These are phyloP conservation scores for Trissolcus basalis DNA, from an alignment of 1,140 invertebrate genomes.

Conservation along the genomic window DNA sequence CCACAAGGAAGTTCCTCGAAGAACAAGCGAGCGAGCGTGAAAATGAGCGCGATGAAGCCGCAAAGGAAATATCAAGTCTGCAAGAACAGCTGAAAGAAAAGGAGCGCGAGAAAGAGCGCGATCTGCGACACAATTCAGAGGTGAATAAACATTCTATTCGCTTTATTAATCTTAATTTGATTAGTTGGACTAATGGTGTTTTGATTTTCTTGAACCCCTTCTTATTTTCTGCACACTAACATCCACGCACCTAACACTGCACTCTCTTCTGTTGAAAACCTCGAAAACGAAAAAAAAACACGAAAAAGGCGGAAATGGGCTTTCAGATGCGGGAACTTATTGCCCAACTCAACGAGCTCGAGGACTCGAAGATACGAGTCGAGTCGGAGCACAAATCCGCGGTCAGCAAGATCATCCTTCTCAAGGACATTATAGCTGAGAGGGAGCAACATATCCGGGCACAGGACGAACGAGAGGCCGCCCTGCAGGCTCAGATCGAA, in stretches of 20 bases:
- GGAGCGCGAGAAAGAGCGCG: slow-evolving; percentile 78
- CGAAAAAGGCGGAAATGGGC: slow-evolving; percentile 84
- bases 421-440: slow-evolving; percentile 85
- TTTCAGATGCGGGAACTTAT: slow-evolving; percentile 82
- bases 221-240: slow-evolving; percentile 1
- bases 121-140: slow-evolving; percentile 70
- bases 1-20: slow-evolving; percentile 85
- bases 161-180: background rate
- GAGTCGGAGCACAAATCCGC: slow-evolving; percentile 83
- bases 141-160: slow-evolving; percentile 40
- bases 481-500: slow-evolving; percentile 74
- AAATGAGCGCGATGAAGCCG: slow-evolving; percentile 85
- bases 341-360: slow-evolving; percentile 78
- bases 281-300: slow-evolving; percentile 64
- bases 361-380: slow-evolving; percentile 77
- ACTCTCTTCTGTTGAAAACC: slow-evolving; percentile 18
- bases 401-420: slow-evolving; percentile 82
- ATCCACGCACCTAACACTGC: slow-evolving; percentile 34
- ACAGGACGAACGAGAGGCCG: slow-evolving; percentile 76
- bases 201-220: background rate
- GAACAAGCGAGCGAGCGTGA: slow-evolving; percentile 87
- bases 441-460: slow-evolving; percentile 83
- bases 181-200: too few species aligned
- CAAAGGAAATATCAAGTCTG: slow-evolving; percentile 78
- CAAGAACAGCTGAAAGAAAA: slow-evolving; percentile 80